Evolutionary conservation across 2,888 invertebrate genomes (phyloP).

Genomic region (Darwinula stevensoni): DNA sequence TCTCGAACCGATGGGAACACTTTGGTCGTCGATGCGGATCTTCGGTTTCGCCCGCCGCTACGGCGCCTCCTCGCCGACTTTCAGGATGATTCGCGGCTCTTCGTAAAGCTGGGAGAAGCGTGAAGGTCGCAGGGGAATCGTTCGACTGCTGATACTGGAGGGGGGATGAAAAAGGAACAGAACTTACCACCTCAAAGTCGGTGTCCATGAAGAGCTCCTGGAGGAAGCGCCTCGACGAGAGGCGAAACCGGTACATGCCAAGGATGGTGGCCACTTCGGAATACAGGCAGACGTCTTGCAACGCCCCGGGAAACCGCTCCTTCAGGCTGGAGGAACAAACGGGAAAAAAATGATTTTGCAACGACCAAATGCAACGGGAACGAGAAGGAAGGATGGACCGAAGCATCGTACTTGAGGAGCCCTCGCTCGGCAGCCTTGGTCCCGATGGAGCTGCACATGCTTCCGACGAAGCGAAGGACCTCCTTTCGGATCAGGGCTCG

Average conservation of each 20-base stretch:
- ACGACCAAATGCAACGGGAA: not conserved
- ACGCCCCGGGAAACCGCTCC: conserved; percentile 22
- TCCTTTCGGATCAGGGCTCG: not conserved
- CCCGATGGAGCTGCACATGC: not conserved
- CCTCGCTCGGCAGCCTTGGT: not conserved
- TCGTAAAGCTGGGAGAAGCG: too few relatives aligned
- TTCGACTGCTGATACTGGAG: too few relatives aligned
- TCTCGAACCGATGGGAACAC: too few relatives aligned
- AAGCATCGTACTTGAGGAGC: not conserved
- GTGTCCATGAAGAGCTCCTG: conserved; percentile 70
- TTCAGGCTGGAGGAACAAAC: conserved; percentile 17
- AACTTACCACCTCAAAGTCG: too few relatives aligned
- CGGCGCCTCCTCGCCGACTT: too few relatives aligned
- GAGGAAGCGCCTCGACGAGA: conserved; percentile 52
- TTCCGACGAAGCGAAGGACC: not conserved
- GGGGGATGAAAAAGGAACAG: too few relatives aligned
- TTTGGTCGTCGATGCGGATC: too few relatives aligned
- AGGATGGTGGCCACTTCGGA: conserved; percentile 61
- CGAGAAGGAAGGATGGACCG: not conserved
- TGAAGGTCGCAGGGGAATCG: too few relatives aligned
- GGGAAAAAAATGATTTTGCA: conserved; percentile 7
- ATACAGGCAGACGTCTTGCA: conserved; percentile 60
- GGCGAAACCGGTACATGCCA: conserved; percentile 44
- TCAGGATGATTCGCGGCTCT: too few relatives aligned
- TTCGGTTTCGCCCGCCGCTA: too few relatives aligned